Percentiles rank a stretch among this genome's conserved stretches.
phyloP scores from a whole-genome alignment of 2,797 vertebrate genomes.

The Lycodopsis pacificus region DNA sequence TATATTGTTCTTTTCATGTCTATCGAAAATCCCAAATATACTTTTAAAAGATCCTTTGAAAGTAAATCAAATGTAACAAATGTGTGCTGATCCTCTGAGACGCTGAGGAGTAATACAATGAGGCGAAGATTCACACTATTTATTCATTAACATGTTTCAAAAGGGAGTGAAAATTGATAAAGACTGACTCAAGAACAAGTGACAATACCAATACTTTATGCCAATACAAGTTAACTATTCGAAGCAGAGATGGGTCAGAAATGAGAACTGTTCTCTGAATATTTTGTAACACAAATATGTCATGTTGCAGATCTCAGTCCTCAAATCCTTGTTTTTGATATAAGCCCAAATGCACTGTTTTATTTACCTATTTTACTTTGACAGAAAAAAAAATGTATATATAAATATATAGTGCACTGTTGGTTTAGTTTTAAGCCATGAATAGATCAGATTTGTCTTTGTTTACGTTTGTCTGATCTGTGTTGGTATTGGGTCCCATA shows the following conservation, averaged over 20 bases:
- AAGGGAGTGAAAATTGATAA: constrained; percentile 1
- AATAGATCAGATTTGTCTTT: no score
- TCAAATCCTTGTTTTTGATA: neutral
- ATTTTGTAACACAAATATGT: neutral
- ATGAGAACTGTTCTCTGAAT: neutral
- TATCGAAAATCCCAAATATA: constrained; percentile 51
- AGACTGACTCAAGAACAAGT: neutral
- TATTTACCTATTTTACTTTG: no score
- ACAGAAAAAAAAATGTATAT: no score
- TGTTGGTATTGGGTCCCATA: neutral
- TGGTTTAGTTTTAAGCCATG: no score
- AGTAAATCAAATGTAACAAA: constrained; percentile 62
- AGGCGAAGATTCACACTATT: neutral
- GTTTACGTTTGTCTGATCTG: neutral
- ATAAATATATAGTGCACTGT: no score
- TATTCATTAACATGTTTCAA: no score
- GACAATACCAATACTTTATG: neutral
- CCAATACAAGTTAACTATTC: neutral
- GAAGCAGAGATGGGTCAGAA: neutral
- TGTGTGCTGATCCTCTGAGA: constrained; percentile 36
- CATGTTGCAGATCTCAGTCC: neutral
- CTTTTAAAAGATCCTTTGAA: constrained; percentile 54
- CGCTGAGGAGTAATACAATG: neutral
- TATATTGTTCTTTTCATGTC: constrained; percentile 64
- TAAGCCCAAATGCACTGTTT: no score